These are phyloP conservation scores for Schrankia costaestrigalis DNA, from an alignment of 2,888 invertebrate species.

Conservation along the genomic window DNA sequence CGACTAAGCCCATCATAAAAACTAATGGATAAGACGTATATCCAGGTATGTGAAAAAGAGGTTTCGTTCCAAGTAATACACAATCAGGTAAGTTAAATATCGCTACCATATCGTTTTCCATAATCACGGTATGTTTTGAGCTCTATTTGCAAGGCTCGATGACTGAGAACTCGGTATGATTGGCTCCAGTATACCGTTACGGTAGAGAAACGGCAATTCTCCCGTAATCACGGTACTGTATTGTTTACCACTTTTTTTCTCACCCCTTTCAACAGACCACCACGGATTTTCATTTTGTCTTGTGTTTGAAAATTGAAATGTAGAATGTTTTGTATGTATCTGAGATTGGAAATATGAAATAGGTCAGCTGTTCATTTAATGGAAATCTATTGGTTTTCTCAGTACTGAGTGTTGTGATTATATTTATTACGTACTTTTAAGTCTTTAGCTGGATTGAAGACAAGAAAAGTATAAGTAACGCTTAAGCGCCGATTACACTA, in stretches of 20 bases:
- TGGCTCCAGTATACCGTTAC: slow-evolving; percentile 45
- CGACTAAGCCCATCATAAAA: too few species aligned
- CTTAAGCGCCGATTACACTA: too few species aligned
- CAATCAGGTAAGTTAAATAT: too few species aligned
- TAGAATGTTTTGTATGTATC: slow-evolving; percentile 1
- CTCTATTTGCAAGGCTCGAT: slow-evolving; percentile 46
- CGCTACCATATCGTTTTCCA: neutral
- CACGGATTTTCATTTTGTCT: slow-evolving; percentile 8
- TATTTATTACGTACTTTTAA: too few species aligned
- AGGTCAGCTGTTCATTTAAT: slow-evolving; percentile 1
- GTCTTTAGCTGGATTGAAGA: too few species aligned
- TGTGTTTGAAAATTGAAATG: slow-evolving; percentile 7
- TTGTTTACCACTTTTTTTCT: slow-evolving; percentile 43
- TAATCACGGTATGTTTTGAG: slow-evolving; percentile 13
- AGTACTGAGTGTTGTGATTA: too few species aligned
- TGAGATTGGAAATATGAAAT: slow-evolving; percentile 4
- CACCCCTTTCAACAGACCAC: slow-evolving; percentile 12
- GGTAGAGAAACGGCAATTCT: slow-evolving; percentile 42
- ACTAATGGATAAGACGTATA: too few species aligned
- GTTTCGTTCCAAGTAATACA: too few species aligned
- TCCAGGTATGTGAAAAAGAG: too few species aligned
- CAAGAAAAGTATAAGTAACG: too few species aligned
- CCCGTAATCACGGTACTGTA: slow-evolving; percentile 45
- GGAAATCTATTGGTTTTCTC: neutral
- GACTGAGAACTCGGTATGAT: slow-evolving; percentile 44